phyloP scores from a whole-genome alignment of 1,140 invertebrate species.

The Anthonomus grandis region DNA sequence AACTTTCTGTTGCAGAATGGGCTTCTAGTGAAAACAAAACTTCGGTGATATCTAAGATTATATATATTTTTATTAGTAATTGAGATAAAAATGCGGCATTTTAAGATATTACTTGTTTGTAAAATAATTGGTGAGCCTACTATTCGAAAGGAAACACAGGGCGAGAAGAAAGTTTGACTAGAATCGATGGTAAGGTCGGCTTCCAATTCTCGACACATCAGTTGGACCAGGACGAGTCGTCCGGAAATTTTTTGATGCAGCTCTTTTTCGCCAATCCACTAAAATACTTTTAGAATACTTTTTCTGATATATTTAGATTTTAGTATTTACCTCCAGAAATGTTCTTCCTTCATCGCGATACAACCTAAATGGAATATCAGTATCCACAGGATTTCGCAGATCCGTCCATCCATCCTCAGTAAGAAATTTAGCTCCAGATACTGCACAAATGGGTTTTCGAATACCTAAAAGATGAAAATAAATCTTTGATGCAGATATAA shows the following conservation, averaged over 20 bases:
- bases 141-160: slow-evolving; percentile 79
- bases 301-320: no score
- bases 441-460: slow-evolving; percentile 76
- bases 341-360: slow-evolving; percentile 76
- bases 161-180: slow-evolving; percentile 64
- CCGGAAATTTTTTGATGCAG: slow-evolving; percentile 71
- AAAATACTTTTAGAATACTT: no score
- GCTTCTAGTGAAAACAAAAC: slow-evolving; percentile 68
- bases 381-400: slow-evolving; percentile 67
- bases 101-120: slow-evolving; percentile 58
- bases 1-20: slow-evolving; percentile 52
- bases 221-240: slow-evolving; percentile 70
- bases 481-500: background rate
- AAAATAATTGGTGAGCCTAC: slow-evolving; percentile 70
- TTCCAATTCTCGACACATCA: slow-evolving; percentile 74
- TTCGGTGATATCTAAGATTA: slow-evolving; percentile 66
- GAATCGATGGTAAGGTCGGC: slow-evolving; percentile 50
- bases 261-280: slow-evolving; percentile 79
- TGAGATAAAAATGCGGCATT: slow-evolving; percentile 1
- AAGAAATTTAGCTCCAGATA: slow-evolving; percentile 78
- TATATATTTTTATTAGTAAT: slow-evolving; percentile 1
- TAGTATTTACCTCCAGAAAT: slow-evolving; percentile 64
- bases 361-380: slow-evolving; percentile 74
- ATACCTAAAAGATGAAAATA: slow-evolving; percentile 55
- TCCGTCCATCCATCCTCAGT: slow-evolving; percentile 73